Base-by-base conservation (phyloP, 2,113 vertebrate species). In the Fukomys damarensis region DNA sequence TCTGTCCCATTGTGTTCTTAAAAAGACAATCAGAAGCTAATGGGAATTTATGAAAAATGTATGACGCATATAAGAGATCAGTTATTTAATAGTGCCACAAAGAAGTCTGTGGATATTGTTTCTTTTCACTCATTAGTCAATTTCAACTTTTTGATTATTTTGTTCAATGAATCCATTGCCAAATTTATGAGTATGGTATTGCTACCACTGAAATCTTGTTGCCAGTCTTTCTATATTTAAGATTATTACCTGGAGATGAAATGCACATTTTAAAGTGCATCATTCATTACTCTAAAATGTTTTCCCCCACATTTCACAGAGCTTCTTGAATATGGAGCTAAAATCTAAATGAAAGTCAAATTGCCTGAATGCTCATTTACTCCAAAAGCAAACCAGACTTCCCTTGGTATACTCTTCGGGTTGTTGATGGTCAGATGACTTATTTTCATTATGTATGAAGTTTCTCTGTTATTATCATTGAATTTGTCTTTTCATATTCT, bases 11-110 rank as follows among this genome's bases (percentile, higher is more conserved):
- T 93, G 74, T 72, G 32, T 81, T 96, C 58, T 81, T 79, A 80
- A 72, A 94, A 91, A 28, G 87, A 92, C 83, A 96, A 89, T n/a
- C 24, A 58, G 35, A 91, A 95, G 52, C 70, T 96, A 96, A 95
- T 52, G 96, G 76, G 92, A 97, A 92, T 96, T 61, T 90, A 81
- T 95, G 72, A 46, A 72, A 95, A 91, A 63, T 54, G 94, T 8
- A 43, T 59, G 10, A 95, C 88, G 9, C 54, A 24, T 85, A 86
- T 65, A 87, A 96, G 83, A 17, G n/a, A 82, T 84, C 43, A 43
- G 20, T 76, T 76, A 94, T 77, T 90, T 30, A 70, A 95, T 61
- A 58, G 17, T 46, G 30, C 20, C 58, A 88, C n/a, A 96, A 96
- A 68, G 5, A 32, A 85, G 82, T 68, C 56, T 82, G 52, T 5